Percentiles rank a stretch among this genome's conserved stretches.
phyloP scores from a whole-genome alignment of 1,140 invertebrate species.

The Dendrolimus kikuchii region DNA sequence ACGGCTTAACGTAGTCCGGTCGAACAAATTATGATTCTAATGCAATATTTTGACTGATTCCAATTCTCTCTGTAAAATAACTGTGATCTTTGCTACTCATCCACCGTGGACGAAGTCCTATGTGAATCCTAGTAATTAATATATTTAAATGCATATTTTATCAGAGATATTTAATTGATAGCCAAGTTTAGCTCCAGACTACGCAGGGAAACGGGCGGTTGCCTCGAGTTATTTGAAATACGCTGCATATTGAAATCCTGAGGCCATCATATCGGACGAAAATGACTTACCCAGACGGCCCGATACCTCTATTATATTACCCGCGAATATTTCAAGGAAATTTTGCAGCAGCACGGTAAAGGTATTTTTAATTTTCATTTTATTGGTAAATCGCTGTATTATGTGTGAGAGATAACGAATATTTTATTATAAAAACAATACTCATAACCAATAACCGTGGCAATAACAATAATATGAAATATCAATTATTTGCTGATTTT shows the following conservation, averaged over 20 bases:
- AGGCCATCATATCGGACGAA: constrained; percentile 40
- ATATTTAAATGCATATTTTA: constrained; percentile 46
- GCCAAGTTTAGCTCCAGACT: constrained; percentile 17
- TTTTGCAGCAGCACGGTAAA: constrained; percentile 4
- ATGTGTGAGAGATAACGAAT: no score
- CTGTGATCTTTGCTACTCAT: no score
- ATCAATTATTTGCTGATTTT: no score
- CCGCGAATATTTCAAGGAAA: constrained; percentile 24
- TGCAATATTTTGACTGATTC: no score
- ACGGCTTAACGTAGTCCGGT: no score
- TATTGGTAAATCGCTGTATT: not conserved
- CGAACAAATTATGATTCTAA: no score
- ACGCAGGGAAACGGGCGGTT: constrained; percentile 25
- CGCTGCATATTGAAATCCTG: constrained; percentile 57
- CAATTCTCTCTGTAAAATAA: no score
- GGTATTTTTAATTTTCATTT: not conserved
- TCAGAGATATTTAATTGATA: constrained; percentile 45
- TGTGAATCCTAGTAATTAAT: no score
- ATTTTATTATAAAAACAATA: no score
- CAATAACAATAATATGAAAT: no score
- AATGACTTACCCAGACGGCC: constrained; percentile 32
- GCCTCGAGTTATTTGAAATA: constrained; percentile 50
- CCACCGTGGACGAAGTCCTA: no score
- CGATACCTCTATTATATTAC: constrained; percentile 22
- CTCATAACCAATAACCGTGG: no score